Evolutionary conservation across 1,140 invertebrate species (phyloP), one percentile per base, ranked within the genome.

Genomic region (Heliothis subflexa): DNA sequence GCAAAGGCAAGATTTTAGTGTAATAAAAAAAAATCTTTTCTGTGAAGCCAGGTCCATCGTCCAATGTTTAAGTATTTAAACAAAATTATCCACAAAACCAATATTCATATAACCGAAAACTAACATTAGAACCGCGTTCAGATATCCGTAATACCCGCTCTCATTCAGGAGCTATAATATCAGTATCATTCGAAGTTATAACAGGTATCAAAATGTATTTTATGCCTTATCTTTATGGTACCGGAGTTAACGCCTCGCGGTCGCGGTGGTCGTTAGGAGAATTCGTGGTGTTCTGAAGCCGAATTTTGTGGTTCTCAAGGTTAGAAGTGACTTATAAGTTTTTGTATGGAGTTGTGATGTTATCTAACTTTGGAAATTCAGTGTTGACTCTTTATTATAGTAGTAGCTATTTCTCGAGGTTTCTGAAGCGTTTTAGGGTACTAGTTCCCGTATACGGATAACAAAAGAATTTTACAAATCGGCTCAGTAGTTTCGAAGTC

Each of bases 141-240:
- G 11, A 66, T 40, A n/a, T 47, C 40, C 40, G 18, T 47, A 12
- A 66, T 4, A 5, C 16, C 62, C n/a, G 11, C 16, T 14, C 18
- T 66, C 62, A 66, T 64, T 16, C 62, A n/a, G 40, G 7, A 33
- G 13, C 5, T 12, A 18, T n/a, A 70, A 70, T 70, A 70, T 70
- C 66, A 28, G 45, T 52, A 70, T 4, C 66, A 70, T 70, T 70
- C 5, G 47, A 50, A 70, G 66, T 70, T 70, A 70, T 70, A 49
- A 49, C 66, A 70, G 66, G 66, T 70, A 70, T 50, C 47, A 70
- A 70, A 70, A 50, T 70, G 13, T 70, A 70, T 70, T 70, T 52
- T 49, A 70, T 25, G 47, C 3, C 21, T 21, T 28, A 25, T 70
- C 45, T 28, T 52, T 9, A 13, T 9, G 13, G 66, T 25, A 16